Evolutionary conservation across 2,113 vertebrate species (phyloP).

Genomic region (Hyperopisus bebe): DNA sequence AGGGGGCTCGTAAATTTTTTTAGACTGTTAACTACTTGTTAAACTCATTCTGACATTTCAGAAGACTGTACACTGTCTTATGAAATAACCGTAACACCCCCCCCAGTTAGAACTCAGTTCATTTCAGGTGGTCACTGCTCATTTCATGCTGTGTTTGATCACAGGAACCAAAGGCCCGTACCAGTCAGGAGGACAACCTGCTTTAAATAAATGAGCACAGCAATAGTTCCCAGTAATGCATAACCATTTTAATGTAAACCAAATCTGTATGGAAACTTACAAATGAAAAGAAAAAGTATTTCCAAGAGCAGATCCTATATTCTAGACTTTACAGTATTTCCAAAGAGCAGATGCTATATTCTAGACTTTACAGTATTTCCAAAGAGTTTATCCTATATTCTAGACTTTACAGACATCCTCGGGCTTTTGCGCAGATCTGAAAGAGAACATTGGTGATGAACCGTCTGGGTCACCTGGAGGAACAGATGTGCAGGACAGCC

Average conservation of each 20-base stretch:
- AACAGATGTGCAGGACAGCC: constrained; percentile 28
- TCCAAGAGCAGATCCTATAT: not conserved
- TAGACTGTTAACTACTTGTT: not conserved
- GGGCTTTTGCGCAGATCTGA: not conserved
- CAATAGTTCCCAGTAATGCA: not conserved
- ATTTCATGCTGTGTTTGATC: not conserved
- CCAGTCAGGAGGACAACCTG: not conserved
- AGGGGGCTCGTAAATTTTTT: not conserved
- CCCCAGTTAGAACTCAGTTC: not conserved
- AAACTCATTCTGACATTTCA: not conserved
- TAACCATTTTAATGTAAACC: constrained; percentile 15
- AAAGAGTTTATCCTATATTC: not conserved
- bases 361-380: not conserved
- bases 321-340: not conserved
- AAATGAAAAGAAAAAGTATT: not conserved
- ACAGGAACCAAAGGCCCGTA: not conserved
- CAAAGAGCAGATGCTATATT: not conserved
- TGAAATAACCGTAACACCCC: not conserved
- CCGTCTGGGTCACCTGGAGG: not conserved
- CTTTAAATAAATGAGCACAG: not conserved
- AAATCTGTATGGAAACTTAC: constrained; percentile 3
- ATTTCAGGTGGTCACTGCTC: not conserved
- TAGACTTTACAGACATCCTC: not conserved
- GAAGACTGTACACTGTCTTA: not conserved
- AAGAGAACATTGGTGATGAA: not conserved